phyloP scores from a whole-genome alignment of 2,113 vertebrate genomes.

The Herpetotheres cachinnans region DNA sequence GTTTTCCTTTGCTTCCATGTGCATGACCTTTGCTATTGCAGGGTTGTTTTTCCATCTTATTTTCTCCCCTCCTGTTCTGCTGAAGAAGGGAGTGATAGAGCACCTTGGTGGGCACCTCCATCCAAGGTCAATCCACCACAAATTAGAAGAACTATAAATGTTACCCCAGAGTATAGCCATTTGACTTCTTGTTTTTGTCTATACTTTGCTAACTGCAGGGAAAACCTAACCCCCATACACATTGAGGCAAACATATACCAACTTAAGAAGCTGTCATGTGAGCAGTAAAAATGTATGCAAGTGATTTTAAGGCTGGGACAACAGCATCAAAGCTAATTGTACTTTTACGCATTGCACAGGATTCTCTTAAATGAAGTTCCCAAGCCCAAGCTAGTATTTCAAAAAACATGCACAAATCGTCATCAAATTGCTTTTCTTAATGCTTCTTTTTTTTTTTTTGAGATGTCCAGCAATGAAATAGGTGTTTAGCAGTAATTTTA shows the following conservation, averaged over 20 bases:
- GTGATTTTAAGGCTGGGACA: not conserved
- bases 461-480: not conserved
- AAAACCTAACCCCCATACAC: not conserved
- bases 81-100: too few relatives aligned
- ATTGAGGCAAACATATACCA: not conserved
- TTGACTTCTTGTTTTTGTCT: not conserved
- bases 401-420: not conserved
- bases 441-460: not conserved
- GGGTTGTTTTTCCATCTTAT: too few relatives aligned
- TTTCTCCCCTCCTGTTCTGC: too few relatives aligned
- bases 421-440: not conserved
- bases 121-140: too few relatives aligned
- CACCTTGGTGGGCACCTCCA: too few relatives aligned
- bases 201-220: not conserved
- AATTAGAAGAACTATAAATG: not conserved
- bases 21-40: too few relatives aligned
- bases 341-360: not conserved
- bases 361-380: not conserved
- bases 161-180: not conserved
- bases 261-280: not conserved
- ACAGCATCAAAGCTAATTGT: not conserved
- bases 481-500: not conserved
- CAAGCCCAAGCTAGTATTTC: not conserved
- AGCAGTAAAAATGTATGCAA: not conserved
- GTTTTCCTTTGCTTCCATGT: too few relatives aligned